phyloP scores from a whole-genome alignment of 2,888 invertebrate species.

The Chrysomela aeneicollis region DNA sequence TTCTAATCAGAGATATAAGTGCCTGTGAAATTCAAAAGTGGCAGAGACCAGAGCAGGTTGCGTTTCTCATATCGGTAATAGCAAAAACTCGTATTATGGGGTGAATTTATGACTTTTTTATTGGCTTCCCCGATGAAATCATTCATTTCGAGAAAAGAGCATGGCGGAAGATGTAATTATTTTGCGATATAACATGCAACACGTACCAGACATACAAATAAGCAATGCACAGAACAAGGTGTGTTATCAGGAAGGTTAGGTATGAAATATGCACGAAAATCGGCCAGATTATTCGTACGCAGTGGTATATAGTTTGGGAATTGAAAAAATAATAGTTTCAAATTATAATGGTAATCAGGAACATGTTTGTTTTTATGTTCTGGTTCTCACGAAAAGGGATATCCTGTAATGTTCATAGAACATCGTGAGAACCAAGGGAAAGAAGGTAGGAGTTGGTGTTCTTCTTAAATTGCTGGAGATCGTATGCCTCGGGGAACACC shows the following conservation, averaged over 20 bases:
- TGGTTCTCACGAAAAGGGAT: too few species aligned
- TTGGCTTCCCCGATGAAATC: background rate
- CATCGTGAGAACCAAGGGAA: too few species aligned
- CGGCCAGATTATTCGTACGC: constrained; percentile 13
- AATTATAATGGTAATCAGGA: too few species aligned
- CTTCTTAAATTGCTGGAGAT: too few species aligned
- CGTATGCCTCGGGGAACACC: too few species aligned
- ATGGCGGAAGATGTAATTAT: background rate
- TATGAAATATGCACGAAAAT: background rate
- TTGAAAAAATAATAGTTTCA: too few species aligned
- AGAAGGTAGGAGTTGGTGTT: too few species aligned
- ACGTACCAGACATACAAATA: background rate
- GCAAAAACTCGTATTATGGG: constrained; percentile 3
- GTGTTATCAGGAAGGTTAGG: background rate
- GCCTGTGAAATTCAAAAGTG: constrained; percentile 8
- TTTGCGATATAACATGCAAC: background rate
- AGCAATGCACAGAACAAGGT: background rate
- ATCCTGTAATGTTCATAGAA: too few species aligned
- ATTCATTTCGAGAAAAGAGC: background rate
- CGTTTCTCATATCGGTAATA: constrained; percentile 7
- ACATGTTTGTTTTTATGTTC: too few species aligned
- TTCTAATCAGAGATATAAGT: constrained; percentile 21
- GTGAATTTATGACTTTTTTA: constrained; percentile 18
- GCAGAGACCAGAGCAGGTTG: constrained; percentile 12
- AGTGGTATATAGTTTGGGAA: too few species aligned